These are phyloP conservation scores for Aphelocoma coerulescens DNA, from an alignment of 2,113 vertebrate species.

Conservation along the genomic window DNA sequence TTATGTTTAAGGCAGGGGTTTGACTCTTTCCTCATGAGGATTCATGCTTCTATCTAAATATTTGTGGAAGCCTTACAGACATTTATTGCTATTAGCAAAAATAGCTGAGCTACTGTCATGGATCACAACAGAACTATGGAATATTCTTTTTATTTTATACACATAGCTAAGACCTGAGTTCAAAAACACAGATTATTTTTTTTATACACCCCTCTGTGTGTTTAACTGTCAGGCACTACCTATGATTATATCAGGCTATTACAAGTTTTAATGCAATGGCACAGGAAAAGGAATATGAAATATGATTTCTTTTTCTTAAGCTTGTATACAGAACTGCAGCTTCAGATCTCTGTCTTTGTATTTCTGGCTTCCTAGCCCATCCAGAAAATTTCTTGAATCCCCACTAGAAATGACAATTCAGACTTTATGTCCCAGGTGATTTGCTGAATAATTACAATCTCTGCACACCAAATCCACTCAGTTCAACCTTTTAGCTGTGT, in stretches of 20 bases:
- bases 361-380: neutral
- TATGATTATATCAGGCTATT: neutral
- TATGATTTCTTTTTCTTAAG: neutral
- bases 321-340: neutral
- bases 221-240: neutral
- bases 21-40: neutral
- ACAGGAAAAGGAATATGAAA: neutral
- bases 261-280: neutral
- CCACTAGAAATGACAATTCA: neutral
- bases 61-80: neutral
- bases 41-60: neutral
- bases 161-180: neutral
- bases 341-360: neutral
- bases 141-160: neutral
- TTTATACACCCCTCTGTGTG: accelerated
- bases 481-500: neutral
- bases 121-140: neutral
- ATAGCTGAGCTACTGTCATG: neutral
- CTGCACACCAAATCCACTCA: neutral
- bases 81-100: neutral
- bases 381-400: neutral
- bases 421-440: neutral
- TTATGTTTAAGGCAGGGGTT: neutral
- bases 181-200: neutral
- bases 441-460: neutral